phyloP scores from a whole-genome alignment of 2,888 invertebrate species.

The Chrysotoxum bicinctum region DNA sequence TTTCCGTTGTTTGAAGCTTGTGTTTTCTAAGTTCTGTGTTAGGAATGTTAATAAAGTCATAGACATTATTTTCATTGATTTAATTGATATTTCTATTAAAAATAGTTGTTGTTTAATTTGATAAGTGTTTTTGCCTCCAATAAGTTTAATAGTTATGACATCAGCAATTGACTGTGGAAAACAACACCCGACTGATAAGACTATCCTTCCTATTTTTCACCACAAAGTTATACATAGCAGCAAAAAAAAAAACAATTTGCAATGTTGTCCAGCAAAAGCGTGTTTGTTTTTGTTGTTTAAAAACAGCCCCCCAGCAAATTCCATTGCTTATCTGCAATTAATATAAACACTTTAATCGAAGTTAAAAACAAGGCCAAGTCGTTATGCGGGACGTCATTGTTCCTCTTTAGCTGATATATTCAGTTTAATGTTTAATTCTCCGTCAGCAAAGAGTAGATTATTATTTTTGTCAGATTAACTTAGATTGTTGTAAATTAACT shows the following conservation, averaged over 20 bases:
- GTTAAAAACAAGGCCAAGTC: constrained; percentile 1
- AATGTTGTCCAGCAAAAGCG: neutral
- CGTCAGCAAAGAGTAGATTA: neutral
- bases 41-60: no score
- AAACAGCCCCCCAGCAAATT: constrained; percentile 11
- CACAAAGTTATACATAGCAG: neutral
- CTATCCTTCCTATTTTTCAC: neutral
- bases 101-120: neutral
- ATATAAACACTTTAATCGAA: neutral
- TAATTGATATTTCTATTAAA: neutral
- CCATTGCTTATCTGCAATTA: neutral
- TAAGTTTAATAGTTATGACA: neutral
- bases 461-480: neutral
- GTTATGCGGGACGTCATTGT: neutral
- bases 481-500: neutral
- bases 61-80: no score
- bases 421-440: neutral
- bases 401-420: neutral
- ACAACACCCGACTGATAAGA: neutral
- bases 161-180: neutral
- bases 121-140: neutral
- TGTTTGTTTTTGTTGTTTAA: neutral
- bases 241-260: neutral
- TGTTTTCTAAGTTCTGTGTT: no score
- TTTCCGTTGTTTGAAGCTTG: no score